Base-by-base conservation (phyloP, 2,113 vertebrate genomes). In the Progne subis region DNA sequence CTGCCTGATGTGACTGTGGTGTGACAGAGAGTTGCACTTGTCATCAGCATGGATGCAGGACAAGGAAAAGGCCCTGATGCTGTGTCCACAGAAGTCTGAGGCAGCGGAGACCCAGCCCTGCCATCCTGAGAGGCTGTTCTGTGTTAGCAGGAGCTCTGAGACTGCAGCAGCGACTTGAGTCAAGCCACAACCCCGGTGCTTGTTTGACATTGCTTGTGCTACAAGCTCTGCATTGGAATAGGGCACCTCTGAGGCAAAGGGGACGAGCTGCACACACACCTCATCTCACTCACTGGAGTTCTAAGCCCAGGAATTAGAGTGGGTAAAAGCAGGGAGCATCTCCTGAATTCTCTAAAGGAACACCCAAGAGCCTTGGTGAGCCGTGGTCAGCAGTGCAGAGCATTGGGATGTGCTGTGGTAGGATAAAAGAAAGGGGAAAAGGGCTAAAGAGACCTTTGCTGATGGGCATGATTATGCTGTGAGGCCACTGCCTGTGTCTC, bases 131-230 rank as follows among this genome's bases (percentile, higher is more conserved):
- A 50, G 1, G 13, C 23, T 17, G 49, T 21, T 64, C 32, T 74
- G 37, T 41, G 46, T 26, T 16, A 60, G 41, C 65, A 76, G 41
- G 43, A 70, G 9, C 24, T 31, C 34, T 67, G 46, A 10, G 0
- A 82, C 69, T 3, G 1, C 64, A 68, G 67, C 55, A 70, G 55
- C 0, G 0, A 46, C 44, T 0, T 0, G 0, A 83, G 41, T 9
- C 31, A 41, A 49, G 44, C 26, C 77, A 49, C 0, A 6, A 34
- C 2, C 3, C 43, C 2, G 13, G 50, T 4, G 1, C 18, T 56
- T 79, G 18, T 64, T 60, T 84, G 72, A 50, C 13, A 21, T n/a
- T 0, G 0, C 55, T 39, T 72, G n/a, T 67, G 56, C 14, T 34
- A 69, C 61, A 64, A 70, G 32, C 8, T 78, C 61, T 84, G 79